A percentile compares a stretch with the other conserved stretches of the same genome.
Evolutionary conservation across 2,113 vertebrate genomes (phyloP).

Genomic region (Coracopsis vasa): DNA sequence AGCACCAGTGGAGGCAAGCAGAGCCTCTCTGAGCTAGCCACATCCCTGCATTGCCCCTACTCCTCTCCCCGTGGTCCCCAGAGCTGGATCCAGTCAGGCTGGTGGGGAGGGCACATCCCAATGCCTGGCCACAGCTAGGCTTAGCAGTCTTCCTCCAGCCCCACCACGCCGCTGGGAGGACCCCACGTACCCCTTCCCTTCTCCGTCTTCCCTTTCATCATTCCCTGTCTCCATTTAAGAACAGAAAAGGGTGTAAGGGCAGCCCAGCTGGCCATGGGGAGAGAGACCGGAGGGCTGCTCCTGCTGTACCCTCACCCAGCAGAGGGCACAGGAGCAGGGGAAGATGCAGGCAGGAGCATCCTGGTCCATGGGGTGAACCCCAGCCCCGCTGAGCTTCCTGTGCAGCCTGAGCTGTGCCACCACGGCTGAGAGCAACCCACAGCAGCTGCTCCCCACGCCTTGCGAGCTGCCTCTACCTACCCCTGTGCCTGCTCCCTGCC

Average conservation of each 20-base stretch:
- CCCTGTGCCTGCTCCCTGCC: not conserved
- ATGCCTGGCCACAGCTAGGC: not conserved
- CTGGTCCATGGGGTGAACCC: not conserved
- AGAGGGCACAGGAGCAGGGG: not conserved
- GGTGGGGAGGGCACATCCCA: not conserved
- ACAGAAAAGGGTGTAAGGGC: not conserved
- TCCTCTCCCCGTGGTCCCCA: not conserved
- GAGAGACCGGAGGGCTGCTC: not conserved
- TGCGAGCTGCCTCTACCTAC: not conserved
- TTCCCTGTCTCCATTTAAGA: not conserved
- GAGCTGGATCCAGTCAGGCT: not conserved
- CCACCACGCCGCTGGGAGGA: not conserved
- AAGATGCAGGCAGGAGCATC: not conserved
- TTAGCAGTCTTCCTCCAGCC: not conserved
- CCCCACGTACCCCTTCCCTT: not conserved
- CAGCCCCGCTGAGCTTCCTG: not conserved
- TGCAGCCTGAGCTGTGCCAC: not conserved
- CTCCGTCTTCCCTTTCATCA: not conserved
- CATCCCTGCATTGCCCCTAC: not conserved
- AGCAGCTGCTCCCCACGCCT: not conserved
- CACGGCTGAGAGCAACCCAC: not conserved
- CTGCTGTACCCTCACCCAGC: not conserved
- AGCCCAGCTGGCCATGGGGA: not conserved
- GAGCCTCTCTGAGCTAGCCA: constrained; percentile 53
- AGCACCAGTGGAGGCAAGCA: constrained; percentile 13